Evolutionary conservation across 1,140 invertebrate genomes (phyloP), one percentile per base, ranked within the genome.

Genomic region (Nautilus pompilius): DNA sequence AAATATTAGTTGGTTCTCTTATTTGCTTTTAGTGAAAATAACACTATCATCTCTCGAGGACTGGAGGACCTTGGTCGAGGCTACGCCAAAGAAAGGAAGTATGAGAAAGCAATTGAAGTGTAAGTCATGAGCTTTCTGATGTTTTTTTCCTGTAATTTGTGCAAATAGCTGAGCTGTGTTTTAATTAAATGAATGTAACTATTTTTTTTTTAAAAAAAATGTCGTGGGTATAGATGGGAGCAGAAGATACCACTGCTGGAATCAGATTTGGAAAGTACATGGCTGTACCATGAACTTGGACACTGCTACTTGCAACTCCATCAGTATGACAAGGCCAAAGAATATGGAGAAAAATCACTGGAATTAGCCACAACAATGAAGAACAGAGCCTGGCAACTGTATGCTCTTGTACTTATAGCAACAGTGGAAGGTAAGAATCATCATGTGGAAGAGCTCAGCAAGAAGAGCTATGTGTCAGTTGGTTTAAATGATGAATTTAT

Each of bases 241-340:
- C 62, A 71, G 26, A 80, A 80, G 60, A 58, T 80, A 51, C 78
- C 78, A 10, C 54, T 75, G 63, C 72, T 67, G 32, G 78, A 78
- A 58, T 72, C 70, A 57, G 46, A 71, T 8, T 56, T 80, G 29
- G 80, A 81, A 55, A 72, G 63, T 32, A 78, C 81, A 15, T 83
- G 82, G 82, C 61, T 82, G 33, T 79, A 72, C 63, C 81, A 82
- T 62, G 81, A 82, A 66, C 75, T 82, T 2, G 80, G 80, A 6
- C 71, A 80, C 8, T 83, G 82, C 58, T 71, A 82, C 62, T 66
- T 82, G 57, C 81, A 82, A 65, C 59, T 81, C 15, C 69, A 66
- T 15, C 58, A 73, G 30, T 74, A 60, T 45, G 26, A 65, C 0
- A 56, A 65, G n/a, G 81, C 82, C 2, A 72, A 74, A 58, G 66